Evolutionary conservation across 2,113 vertebrate species (phyloP), one percentile per base, ranked within the genome.

Genomic region (Xenus cinereus): DNA sequence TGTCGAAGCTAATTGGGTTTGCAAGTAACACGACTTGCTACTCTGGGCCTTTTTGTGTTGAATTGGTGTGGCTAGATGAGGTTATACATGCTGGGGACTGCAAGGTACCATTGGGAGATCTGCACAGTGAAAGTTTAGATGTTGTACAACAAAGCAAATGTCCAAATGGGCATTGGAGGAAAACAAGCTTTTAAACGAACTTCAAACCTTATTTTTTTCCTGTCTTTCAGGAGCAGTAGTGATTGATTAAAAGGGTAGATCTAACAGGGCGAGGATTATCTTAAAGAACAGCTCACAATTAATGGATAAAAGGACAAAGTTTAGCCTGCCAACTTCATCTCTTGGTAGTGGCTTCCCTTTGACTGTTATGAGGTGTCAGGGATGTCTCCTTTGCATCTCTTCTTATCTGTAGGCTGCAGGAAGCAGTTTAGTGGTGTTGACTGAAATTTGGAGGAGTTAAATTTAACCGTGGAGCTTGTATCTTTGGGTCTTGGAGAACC

Each of bases 321-420:
- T 84, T 84, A 84, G 68, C 68, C 68, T 94, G 69, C n/a, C 84
- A 89, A 32, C 81, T 68, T 84, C 77, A 66, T 81, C 74, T 87
- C 90, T 46, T 80, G 87, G 87, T 87, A 45, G 28, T 48, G 83
- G 33, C 28, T 94, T 95, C 48, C 37, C 6, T 57, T 86, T 87
- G 77, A 71, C 53, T 63, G 15, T 82, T 85, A 17, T 8, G 22
- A 30, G 13, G 27, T 66, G 75, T 82, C 62, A 63, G 64, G 50
- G 80, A 92, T 35, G 80, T 90, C 80, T 92, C 87, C 63, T 41
- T 73, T 30, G 0, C 68, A 48, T 69, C 80, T 83, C 43, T 10
- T 35, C 46, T 89, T 90, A 83, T 77, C 91, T 80, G 59, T 71
- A 22, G 48, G 69, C 82, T 72, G 37, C 71, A 39, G 78, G 30